Percentiles rank a stretch among this genome's conserved stretches.
These are phyloP conservation scores for Xenus cinereus DNA, from an alignment of 2,113 vertebrate genomes.

Conservation along the genomic window DNA sequence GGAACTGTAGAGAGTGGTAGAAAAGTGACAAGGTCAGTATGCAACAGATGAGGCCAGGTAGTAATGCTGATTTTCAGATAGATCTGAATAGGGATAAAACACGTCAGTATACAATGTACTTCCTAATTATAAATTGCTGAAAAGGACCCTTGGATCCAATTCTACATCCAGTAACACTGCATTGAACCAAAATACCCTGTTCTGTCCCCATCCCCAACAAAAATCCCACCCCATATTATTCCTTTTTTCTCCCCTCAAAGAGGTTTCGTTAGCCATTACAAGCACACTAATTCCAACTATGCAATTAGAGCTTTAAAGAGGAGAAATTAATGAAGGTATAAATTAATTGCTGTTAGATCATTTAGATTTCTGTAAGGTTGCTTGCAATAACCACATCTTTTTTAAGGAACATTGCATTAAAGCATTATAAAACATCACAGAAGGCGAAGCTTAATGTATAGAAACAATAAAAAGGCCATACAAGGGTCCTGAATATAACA, in stretches of 20 bases:
- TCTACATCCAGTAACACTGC: neutral
- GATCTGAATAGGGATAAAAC: neutral
- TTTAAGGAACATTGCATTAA: neutral
- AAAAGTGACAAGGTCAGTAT: neutral
- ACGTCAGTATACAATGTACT: neutral
- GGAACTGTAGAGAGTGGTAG: constrained; percentile 79
- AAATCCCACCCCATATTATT: neutral
- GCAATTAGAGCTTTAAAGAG: neutral
- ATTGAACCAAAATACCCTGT: neutral
- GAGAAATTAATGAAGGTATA: neutral
- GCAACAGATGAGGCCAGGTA: neutral
- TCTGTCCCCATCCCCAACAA: neutral
- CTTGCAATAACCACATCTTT: neutral
- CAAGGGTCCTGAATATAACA: neutral
- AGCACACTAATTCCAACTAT: neutral
- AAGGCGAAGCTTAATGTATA: neutral
- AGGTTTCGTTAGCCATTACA: neutral
- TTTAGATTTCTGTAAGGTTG: neutral
- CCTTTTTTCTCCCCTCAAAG: neutral
- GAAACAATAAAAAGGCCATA: neutral
- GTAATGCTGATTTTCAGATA: neutral
- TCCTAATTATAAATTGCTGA: neutral
- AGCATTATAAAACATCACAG: neutral
- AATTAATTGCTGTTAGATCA: neutral
- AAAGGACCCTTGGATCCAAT: neutral